Evolutionary conservation across 2,888 invertebrate genomes (phyloP).

Genomic region (Escarpia spicata): DNA sequence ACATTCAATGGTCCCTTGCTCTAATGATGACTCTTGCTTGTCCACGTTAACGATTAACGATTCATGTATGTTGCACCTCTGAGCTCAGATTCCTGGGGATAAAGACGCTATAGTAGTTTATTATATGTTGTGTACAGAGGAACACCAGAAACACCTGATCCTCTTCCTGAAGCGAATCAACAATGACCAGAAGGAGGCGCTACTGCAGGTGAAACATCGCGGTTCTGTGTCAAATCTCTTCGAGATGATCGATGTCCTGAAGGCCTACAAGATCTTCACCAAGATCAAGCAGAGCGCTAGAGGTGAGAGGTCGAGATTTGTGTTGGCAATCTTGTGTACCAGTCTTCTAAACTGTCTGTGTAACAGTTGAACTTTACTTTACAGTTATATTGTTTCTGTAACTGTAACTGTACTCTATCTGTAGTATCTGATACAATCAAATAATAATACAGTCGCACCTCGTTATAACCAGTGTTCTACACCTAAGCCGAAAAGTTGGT

Average conservation of each 20-base stretch:
- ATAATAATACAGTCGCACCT: too few species aligned
- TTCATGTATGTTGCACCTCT: too few species aligned
- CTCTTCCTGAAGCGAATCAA: slow-evolving; percentile 39
- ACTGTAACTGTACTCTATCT: too few species aligned
- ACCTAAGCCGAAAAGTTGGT: too few species aligned
- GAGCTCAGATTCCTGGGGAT: too few species aligned
- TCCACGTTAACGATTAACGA: too few species aligned
- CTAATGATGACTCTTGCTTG: too few species aligned
- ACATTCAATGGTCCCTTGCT: too few species aligned
- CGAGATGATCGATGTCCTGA: slow-evolving; percentile 25
- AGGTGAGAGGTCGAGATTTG: background rate
- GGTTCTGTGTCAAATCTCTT: slow-evolving; percentile 19
- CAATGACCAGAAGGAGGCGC: slow-evolving; percentile 41
- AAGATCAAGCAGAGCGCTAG: slow-evolving; percentile 24
- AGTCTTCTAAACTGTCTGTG: too few species aligned
- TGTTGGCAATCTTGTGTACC: background rate
- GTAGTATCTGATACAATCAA: too few species aligned
- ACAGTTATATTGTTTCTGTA: background rate
- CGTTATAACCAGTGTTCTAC: too few species aligned
- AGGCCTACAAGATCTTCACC: slow-evolving; percentile 31
- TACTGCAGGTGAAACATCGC: slow-evolving; percentile 34
- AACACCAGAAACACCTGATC: slow-evolving; percentile 37
- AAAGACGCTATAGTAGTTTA: background rate
- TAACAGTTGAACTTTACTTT: too few species aligned
- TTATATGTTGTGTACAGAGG: slow-evolving; percentile 30